phyloP scores from a whole-genome alignment of 1,140 invertebrate species.

The Brachionus asplanchnoidis region DNA sequence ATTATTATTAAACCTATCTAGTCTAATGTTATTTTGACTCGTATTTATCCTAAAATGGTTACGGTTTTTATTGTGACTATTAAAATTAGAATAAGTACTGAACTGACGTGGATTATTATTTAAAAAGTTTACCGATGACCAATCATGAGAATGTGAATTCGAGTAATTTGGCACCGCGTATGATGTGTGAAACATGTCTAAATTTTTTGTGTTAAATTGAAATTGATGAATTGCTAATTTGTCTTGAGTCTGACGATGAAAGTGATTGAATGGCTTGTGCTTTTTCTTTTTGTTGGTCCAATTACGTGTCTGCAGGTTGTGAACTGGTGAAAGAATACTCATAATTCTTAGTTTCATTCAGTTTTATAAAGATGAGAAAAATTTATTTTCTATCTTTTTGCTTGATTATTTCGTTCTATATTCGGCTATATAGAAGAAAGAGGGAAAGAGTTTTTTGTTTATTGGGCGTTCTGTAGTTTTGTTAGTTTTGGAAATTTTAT shows the following conservation, averaged over 20 bases:
- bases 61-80: constrained; percentile 8
- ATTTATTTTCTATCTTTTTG: not conserved
- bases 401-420: not conserved
- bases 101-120: constrained; percentile 25
- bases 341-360: constrained; percentile 12
- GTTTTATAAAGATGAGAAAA: not conserved
- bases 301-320: not conserved
- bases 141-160: not conserved
- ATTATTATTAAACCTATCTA: not conserved
- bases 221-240: not conserved
- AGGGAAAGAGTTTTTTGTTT: not conserved
- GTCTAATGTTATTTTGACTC: not conserved
- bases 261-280: not conserved
- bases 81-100: constrained; percentile 31
- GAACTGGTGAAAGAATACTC: constrained; percentile 15
- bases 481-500: not conserved
- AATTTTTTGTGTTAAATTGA: not conserved
- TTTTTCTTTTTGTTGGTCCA: constrained; percentile 13
- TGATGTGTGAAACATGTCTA: not conserved
- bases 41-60: constrained; percentile 18
- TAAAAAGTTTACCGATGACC: constrained; percentile 35
- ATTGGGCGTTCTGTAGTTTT: not conserved
- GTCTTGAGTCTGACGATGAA: not conserved
- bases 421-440: not conserved
- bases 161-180: not conserved